phyloP scores from a whole-genome alignment of 37 sponge, comb jelly and placozoan species.

The Lycopodina hypogea region DNA sequence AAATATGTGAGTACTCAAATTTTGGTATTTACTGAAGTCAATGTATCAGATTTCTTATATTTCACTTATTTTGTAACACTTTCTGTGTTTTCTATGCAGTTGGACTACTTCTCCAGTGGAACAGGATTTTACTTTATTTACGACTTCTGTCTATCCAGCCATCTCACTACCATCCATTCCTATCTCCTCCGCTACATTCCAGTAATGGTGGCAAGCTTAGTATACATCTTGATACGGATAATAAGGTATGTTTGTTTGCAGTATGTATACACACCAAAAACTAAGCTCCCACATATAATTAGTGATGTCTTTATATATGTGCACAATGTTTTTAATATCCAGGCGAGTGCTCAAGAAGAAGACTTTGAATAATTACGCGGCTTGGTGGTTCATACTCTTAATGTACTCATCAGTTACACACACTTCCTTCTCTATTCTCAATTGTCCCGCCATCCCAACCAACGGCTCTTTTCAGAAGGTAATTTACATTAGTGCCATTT shows the following conservation, averaged over 20 bases:
- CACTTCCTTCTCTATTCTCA: slow-evolving; percentile 61
- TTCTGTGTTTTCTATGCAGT: slow-evolving; percentile 20
- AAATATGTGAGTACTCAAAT: slow-evolving; percentile 40
- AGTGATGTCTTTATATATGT: neutral
- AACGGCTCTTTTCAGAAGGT: too few relatives aligned
- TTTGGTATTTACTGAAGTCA: neutral
- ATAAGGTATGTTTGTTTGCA: too few relatives aligned
- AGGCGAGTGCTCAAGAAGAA: slow-evolving; percentile 7
- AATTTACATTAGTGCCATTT: too few relatives aligned
- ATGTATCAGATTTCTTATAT: neutral
- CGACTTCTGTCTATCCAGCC: slow-evolving; percentile 74
- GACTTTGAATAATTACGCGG: slow-evolving; percentile 6
- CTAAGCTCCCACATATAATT: too few relatives aligned
- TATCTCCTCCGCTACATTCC: slow-evolving; percentile 69
- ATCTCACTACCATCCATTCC: slow-evolving; percentile 44
- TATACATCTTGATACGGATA: slow-evolving; percentile 17
- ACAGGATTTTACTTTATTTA: slow-evolving; percentile 72
- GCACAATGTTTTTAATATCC: neutral
- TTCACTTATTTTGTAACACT: neutral
- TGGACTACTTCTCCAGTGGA: slow-evolving; percentile 60
- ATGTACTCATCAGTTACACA: slow-evolving; percentile 51
- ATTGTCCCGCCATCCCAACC: slow-evolving; percentile 53
- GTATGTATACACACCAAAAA: too few relatives aligned
- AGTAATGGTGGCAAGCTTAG: slow-evolving; percentile 18
- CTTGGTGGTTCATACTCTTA: slow-evolving; percentile 54